Conservation (phyloP, 2,888 invertebrate genomes). For the Drosophila niveifrons region DNA sequence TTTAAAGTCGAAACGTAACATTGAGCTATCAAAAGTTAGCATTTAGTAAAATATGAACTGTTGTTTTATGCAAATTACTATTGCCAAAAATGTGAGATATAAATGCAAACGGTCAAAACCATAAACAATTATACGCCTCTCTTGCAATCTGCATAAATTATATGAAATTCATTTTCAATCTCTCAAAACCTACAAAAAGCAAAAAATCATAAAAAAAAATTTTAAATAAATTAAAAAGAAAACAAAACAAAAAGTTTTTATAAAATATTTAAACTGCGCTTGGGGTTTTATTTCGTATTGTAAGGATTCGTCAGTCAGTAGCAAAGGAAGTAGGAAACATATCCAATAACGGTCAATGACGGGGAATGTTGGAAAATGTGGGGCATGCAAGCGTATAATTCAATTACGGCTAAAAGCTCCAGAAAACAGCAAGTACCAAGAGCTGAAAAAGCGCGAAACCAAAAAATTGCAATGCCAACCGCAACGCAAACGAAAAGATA, state of each 20-base stretch:
- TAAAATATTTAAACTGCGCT: conserved; percentile 44
- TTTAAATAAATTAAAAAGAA: background rate
- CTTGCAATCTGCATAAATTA: conserved; percentile 48
- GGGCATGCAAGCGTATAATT: conserved; percentile 67
- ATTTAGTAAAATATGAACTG: conserved; percentile 17
- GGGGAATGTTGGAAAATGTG: conserved; percentile 25
- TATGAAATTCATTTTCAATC: conserved; percentile 37
- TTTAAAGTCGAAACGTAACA: too few species aligned
- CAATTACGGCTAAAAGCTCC: conserved; percentile 60
- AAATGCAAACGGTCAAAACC: conserved; percentile 14
- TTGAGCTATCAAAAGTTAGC: background rate
- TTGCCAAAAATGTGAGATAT: conserved; percentile 22
- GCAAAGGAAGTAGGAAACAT: background rate
- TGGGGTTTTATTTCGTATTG: conserved; percentile 12
- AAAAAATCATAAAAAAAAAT: background rate
- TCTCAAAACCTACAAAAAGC: conserved; percentile 13
- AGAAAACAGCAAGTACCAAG: conserved; percentile 40
- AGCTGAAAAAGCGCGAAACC: conserved; percentile 47
- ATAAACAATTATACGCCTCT: conserved; percentile 30
- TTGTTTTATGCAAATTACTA: conserved; percentile 33
- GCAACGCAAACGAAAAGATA: conserved; percentile 14
- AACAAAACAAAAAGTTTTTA: conserved; percentile 13
- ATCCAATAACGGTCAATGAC: conserved; percentile 19
- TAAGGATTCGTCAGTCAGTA: conserved; percentile 16
- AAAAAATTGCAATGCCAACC: conserved; percentile 51